These are phyloP conservation scores for Centrocercus urophasianus DNA, from an alignment of 2,113 vertebrate genomes.

Conservation along the genomic window DNA sequence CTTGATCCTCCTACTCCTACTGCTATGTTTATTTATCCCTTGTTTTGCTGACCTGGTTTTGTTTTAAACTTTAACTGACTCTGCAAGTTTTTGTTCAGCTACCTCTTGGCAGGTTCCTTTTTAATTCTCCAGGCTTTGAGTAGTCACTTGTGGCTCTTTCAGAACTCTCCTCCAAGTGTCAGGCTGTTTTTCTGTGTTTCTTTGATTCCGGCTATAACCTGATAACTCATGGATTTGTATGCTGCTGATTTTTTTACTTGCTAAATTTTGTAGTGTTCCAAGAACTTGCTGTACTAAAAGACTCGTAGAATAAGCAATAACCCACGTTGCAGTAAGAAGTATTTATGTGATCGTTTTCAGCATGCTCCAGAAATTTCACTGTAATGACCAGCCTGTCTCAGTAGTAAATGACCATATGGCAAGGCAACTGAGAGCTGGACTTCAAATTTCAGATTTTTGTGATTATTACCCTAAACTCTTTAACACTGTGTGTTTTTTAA, in stretches of 20 bases:
- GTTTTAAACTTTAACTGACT: neutral
- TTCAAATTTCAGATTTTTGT: conserved; percentile 11
- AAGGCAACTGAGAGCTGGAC: neutral
- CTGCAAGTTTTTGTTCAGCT: neutral
- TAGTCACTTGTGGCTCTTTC: neutral
- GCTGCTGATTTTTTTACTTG: neutral
- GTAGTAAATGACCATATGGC: neutral
- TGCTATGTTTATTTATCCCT: neutral
- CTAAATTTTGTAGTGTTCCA: neutral
- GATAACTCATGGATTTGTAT: neutral
- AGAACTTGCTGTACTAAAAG: neutral
- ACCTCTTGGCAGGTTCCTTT: neutral
- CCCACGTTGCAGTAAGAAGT: neutral
- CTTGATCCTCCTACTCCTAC: neutral
- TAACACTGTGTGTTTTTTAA: neutral
- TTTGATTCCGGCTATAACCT: neutral
- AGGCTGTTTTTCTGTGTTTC: neutral
- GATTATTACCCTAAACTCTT: conserved; percentile 11
- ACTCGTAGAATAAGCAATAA: neutral
- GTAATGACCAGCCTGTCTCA: neutral
- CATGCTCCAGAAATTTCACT: neutral
- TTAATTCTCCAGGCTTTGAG: neutral
- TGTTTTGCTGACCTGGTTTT: neutral
- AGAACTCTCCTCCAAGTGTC: neutral
- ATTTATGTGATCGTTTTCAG: neutral